phyloP scores from a whole-genome alignment of 2,888 invertebrate genomes.

The Eristalis arbustorum region DNA sequence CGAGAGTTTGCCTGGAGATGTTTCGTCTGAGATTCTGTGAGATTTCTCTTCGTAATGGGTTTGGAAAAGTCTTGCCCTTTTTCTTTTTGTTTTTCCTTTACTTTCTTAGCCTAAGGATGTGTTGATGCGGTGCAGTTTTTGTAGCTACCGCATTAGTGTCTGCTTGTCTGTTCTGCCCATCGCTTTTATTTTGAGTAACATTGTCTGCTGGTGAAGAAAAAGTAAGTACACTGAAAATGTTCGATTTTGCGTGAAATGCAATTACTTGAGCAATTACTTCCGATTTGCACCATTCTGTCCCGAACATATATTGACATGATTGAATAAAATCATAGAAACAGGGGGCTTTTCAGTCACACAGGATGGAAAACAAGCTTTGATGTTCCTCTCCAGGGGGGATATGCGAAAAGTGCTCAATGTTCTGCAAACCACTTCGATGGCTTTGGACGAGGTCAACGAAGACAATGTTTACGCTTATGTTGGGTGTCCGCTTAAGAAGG shows the following conservation, averaged over 20 bases:
- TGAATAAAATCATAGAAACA: slow-evolving; percentile 90
- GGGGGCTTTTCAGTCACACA: slow-evolving; percentile 92
- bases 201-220: too few relatives aligned
- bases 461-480: slow-evolving; percentile 96
- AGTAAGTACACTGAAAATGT: slow-evolving; percentile 98
- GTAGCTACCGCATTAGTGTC: too few relatives aligned
- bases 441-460: slow-evolving; percentile 93
- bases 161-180: too few relatives aligned
- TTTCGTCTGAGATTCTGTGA: background rate
- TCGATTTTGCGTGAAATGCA: slow-evolving; percentile 99
- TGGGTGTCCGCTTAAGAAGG: slow-evolving; percentile 94
- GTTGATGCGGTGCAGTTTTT: too few relatives aligned
- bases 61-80: background rate
- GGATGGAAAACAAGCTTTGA: slow-evolving; percentile 93
- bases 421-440: slow-evolving; percentile 96
- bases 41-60: background rate
- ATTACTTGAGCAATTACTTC: slow-evolving; percentile 98
- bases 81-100: background rate
- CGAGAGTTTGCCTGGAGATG: background rate
- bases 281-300: slow-evolving; percentile 94
- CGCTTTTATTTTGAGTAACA: too few relatives aligned
- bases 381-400: slow-evolving; percentile 95
- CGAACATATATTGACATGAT: slow-evolving; percentile 93
- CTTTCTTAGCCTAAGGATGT: background rate
- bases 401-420: slow-evolving; percentile 99